Evolutionary conservation across 2,113 vertebrate species (phyloP).

Genomic region (Propithecus coquereli): DNA sequence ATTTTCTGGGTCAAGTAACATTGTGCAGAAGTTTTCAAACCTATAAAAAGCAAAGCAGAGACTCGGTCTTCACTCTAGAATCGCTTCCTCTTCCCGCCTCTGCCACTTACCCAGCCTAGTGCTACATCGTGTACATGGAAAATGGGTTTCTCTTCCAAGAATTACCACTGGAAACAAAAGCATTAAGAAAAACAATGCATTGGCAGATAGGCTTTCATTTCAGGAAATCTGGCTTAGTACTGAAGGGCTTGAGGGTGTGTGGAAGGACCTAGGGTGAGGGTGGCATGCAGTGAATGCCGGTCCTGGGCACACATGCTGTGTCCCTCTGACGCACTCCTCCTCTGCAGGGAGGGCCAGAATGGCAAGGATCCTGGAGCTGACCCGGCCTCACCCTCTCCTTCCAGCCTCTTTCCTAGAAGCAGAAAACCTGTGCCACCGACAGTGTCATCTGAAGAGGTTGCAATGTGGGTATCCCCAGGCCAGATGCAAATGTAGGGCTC

Average conservation of each 20-base stretch:
- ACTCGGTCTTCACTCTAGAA: neutral
- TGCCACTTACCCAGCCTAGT: neutral
- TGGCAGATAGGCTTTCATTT: neutral
- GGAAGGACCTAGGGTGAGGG: neutral
- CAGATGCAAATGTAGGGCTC: neutral
- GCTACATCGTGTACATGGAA: neutral
- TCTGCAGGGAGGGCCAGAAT: neutral
- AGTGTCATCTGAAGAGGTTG: neutral
- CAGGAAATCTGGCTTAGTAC: neutral
- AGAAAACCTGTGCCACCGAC: neutral
- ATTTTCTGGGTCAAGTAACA: constrained; percentile 58
- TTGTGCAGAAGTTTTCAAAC: constrained; percentile 38
- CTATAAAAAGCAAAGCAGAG: constrained; percentile 62
- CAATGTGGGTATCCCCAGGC: neutral
- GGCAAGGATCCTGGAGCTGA: neutral
- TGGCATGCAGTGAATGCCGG: no score
- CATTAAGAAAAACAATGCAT: neutral
- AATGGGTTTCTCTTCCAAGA: neutral
- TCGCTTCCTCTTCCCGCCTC: neutral
- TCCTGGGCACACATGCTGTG: no score
- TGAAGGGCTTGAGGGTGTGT: neutral
- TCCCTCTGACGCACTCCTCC: accelerated
- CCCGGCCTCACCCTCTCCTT: neutral
- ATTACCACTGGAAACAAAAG: neutral
- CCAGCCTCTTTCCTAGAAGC: neutral